A percentile compares a stretch with the other conserved stretches of the same genome.
phyloP scores from a whole-genome alignment of 2,888 invertebrate species.

The Gryllus longicercus region DNA sequence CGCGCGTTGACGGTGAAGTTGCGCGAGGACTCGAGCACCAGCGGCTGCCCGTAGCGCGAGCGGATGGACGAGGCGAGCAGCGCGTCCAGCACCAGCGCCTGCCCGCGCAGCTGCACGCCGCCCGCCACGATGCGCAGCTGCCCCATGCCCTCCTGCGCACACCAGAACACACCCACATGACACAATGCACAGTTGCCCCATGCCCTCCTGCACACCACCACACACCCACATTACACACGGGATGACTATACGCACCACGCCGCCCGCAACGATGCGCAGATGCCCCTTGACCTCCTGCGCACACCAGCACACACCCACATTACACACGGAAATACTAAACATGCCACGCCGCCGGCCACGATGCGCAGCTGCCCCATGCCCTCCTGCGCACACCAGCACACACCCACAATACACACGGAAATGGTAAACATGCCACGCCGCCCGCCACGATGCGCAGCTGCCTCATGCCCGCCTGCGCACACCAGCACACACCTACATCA shows the following conservation, averaged over 20 bases:
- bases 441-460: slow-evolving; percentile 41
- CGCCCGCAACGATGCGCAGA: slow-evolving; percentile 70
- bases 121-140: slow-evolving; percentile 42
- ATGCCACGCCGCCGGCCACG: slow-evolving; percentile 64
- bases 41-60: slow-evolving; percentile 75
- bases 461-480: no score
- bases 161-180: background rate
- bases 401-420: no score
- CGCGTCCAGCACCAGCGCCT: slow-evolving; percentile 81
- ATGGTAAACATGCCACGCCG: slow-evolving; percentile 47
- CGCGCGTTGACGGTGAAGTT: slow-evolving; percentile 47
- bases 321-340: slow-evolving; percentile 60
- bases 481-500: slow-evolving; percentile 60
- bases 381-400: slow-evolving; percentile 59
- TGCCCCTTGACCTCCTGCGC: slow-evolving; percentile 89
- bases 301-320: slow-evolving; percentile 50
- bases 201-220: slow-evolving; percentile 65
- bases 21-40: slow-evolving; percentile 57
- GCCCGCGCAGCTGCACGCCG: slow-evolving; percentile 74
- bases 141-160: slow-evolving; percentile 65
- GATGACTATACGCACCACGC: slow-evolving; percentile 55
- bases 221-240: no score
- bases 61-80: slow-evolving; percentile 81
- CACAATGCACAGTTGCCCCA: no score
- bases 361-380: slow-evolving; percentile 88